phyloP scores from a whole-genome alignment of 2,797 vertebrate species.

The Falco cherrug region DNA sequence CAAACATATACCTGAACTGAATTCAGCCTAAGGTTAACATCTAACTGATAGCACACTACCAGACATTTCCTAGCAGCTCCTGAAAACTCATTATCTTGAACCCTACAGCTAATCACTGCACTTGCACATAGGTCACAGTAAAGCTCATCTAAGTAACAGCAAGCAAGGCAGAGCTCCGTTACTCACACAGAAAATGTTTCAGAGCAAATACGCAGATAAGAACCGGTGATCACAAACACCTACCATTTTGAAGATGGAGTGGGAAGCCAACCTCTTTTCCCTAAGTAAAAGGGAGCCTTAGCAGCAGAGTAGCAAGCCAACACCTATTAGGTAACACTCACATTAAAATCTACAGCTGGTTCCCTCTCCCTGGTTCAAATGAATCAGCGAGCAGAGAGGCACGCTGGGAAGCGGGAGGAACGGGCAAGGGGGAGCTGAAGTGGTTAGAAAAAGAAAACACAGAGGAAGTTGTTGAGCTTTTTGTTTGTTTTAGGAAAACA shows the following conservation, averaged over 20 bases:
- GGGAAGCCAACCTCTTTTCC: background rate
- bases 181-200: background rate
- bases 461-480: background rate
- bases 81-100: background rate
- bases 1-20: background rate
- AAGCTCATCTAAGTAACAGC: background rate
- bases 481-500: background rate
- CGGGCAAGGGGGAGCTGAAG: background rate
- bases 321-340: background rate
- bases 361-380: conserved; percentile 27
- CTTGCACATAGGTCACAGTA: background rate
- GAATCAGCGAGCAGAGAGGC: conserved; percentile 26
- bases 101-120: background rate
- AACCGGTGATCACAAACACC: background rate
- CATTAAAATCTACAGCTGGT: background rate
- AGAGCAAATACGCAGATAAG: background rate
- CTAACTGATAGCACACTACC: background rate
- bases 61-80: background rate
- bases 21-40: background rate
- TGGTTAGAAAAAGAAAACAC: background rate
- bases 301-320: background rate
- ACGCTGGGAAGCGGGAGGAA: conserved; percentile 1
- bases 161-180: background rate
- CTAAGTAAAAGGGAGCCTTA: background rate
- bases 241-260: background rate